These are phyloP conservation scores for Meiosimyza decipiens DNA, from an alignment of 2,888 invertebrate genomes.

Conservation along the genomic window DNA sequence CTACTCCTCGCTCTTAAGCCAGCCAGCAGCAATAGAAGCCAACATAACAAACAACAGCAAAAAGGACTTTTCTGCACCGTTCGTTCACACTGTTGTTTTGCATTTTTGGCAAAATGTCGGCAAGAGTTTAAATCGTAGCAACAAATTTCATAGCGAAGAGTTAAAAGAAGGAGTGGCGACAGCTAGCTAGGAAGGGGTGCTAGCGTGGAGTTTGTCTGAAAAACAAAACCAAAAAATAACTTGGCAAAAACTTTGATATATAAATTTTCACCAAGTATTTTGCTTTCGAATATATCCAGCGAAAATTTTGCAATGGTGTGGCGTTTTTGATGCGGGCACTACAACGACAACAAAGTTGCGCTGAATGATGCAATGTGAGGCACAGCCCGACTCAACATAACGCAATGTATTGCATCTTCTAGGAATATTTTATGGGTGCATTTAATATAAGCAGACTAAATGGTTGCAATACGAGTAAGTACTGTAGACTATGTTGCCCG, in stretches of 20 bases:
- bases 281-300: slow-evolving; percentile 13
- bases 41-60: not conserved
- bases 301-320: slow-evolving; percentile 3
- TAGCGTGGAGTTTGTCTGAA: not conserved
- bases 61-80: not conserved
- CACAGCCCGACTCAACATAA: too few relatives aligned
- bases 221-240: not conserved
- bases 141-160: not conserved
- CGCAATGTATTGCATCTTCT: too few relatives aligned
- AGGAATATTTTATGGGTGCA: too few relatives aligned
- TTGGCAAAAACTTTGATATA: slow-evolving; percentile 24
- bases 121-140: not conserved
- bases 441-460: too few relatives aligned
- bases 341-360: too few relatives aligned
- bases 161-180: not conserved
- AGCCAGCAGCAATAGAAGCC: too few relatives aligned
- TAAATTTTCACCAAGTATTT: slow-evolving; percentile 26
- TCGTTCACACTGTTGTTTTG: slow-evolving; percentile 6
- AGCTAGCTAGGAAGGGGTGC: not conserved
- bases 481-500: too few relatives aligned
- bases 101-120: slow-evolving; percentile 12
- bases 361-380: too few relatives aligned
- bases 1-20: not conserved
- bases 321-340: too few relatives aligned
- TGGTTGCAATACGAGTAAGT: too few relatives aligned